A percentile compares a stretch with the other conserved stretches of the same genome.
These are phyloP conservation scores for Drosophila bocki DNA, from an alignment of 1,140 invertebrate species.

Conservation along the genomic window DNA sequence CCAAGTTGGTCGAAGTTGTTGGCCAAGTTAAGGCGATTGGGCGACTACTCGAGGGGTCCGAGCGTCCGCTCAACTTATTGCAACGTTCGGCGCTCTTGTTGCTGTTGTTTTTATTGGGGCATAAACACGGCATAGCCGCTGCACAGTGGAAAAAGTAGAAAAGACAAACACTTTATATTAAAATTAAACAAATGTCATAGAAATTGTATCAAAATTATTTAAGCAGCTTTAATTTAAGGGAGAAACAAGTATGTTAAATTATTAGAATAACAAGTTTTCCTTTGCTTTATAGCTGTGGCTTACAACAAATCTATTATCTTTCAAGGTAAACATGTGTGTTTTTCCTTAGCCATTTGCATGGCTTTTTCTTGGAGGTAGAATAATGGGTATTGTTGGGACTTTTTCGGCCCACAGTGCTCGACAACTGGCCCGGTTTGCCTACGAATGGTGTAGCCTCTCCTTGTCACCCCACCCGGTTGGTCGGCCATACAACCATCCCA, in stretches of 20 bases:
- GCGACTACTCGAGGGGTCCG: slow-evolving; percentile 26
- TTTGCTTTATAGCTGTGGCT: background rate
- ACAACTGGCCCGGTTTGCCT: slow-evolving; percentile 51
- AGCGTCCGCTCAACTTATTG: slow-evolving; percentile 43
- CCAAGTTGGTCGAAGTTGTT: slow-evolving; percentile 54
- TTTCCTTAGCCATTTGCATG: slow-evolving; percentile 1
- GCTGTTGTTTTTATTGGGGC: slow-evolving; percentile 48
- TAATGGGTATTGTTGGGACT: slow-evolving; percentile 11
- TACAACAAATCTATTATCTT: slow-evolving; percentile 15
- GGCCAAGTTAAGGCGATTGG: slow-evolving; percentile 39
- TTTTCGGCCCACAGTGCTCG: slow-evolving; percentile 25
- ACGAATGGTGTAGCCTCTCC: slow-evolving; percentile 43
- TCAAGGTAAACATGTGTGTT: slow-evolving; percentile 20
- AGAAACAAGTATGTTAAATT: background rate
- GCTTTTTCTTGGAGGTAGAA: background rate
- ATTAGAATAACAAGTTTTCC: background rate
- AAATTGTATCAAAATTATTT: background rate
- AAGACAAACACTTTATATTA: too few relatives aligned
- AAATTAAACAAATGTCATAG: background rate
- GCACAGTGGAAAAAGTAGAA: slow-evolving; percentile 44
- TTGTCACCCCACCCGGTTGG: slow-evolving; percentile 19
- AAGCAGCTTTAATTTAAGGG: background rate
- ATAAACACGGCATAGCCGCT: slow-evolving; percentile 28
- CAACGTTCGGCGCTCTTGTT: slow-evolving; percentile 31
- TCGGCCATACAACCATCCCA: background rate